Conservation (phyloP, 2,113 vertebrate species). For the Tachysurus fulvidraco region DNA sequence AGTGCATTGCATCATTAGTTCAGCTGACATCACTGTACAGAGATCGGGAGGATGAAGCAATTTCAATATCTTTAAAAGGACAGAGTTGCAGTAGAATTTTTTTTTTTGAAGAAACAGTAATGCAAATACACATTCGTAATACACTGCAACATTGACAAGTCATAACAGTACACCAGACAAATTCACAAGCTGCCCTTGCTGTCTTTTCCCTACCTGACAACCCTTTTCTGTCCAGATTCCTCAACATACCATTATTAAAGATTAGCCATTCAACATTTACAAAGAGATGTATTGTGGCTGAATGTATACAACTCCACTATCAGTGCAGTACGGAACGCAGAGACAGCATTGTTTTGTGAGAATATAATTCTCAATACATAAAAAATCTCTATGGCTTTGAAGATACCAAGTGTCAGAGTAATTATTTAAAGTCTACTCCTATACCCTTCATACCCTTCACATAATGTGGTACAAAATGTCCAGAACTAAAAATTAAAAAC, state of each 20-base stretch:
- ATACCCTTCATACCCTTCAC: slow-evolving; percentile 19
- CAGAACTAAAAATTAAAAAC: background rate
- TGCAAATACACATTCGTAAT: slow-evolving; percentile 46
- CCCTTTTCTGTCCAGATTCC: background rate
- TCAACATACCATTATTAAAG: background rate
- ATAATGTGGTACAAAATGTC: slow-evolving; percentile 39
- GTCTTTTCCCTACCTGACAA: slow-evolving; percentile 20
- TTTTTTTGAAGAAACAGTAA: slow-evolving; percentile 26
- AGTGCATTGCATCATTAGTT: slow-evolving; percentile 46
- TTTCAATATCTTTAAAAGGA: slow-evolving; percentile 22
- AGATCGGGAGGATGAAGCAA: slow-evolving; percentile 25
- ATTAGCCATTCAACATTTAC: slow-evolving; percentile 4
- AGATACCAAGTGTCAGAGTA: slow-evolving; percentile 4
- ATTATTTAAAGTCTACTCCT: background rate
- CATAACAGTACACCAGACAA: slow-evolving; percentile 51
- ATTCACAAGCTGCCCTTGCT: slow-evolving; percentile 52
- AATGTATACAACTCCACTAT: slow-evolving; percentile 10
- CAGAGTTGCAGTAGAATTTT: slow-evolving; percentile 32
- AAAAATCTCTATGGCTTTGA: slow-evolving; percentile 45
- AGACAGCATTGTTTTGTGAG: slow-evolving; percentile 6
- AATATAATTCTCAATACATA: slow-evolving; percentile 12
- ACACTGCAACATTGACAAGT: slow-evolving; percentile 45
- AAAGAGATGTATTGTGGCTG: slow-evolving; percentile 2
- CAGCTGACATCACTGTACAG: slow-evolving; percentile 47
- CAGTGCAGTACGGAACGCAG: slow-evolving; percentile 20